phyloP scores from a whole-genome alignment of 2,797 vertebrate species.

The Danionella dracula region DNA sequence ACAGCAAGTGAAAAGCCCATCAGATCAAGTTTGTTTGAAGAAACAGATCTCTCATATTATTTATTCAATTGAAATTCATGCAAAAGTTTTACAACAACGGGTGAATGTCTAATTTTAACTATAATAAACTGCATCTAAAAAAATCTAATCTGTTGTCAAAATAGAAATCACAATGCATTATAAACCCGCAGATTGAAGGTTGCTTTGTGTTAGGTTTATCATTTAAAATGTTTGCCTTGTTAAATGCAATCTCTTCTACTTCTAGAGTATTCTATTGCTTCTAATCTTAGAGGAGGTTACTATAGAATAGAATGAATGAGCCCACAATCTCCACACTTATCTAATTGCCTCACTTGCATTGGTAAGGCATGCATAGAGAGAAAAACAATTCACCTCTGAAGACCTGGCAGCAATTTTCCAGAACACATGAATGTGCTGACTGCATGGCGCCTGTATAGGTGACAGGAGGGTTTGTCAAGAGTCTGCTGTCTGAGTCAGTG shows the following conservation, averaged over 20 bases:
- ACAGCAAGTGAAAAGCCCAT: too few relatives aligned
- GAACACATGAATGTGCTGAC: not conserved
- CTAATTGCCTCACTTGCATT: conserved; percentile 15
- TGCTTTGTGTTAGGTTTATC: not conserved
- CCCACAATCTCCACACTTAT: not conserved
- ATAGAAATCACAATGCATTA: too few relatives aligned
- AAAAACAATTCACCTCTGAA: not conserved
- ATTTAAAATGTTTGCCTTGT: not conserved
- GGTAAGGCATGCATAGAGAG: not conserved
- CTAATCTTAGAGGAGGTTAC: not conserved
- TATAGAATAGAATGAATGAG: conserved; percentile 5
- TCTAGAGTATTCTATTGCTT: not conserved
- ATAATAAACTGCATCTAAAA: too few relatives aligned
- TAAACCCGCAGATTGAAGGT: too few relatives aligned
- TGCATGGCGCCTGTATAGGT: not conserved
- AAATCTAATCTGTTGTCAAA: too few relatives aligned
- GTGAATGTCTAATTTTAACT: too few relatives aligned
- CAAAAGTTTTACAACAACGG: too few relatives aligned
- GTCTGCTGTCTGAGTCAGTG: not conserved
- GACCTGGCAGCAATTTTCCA: not conserved
- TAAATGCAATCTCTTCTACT: not conserved
- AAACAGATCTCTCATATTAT: too few relatives aligned
- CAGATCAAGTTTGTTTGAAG: too few relatives aligned
- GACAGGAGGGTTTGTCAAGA: not conserved
- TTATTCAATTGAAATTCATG: too few relatives aligned